Percentiles rank a stretch among this genome's conserved stretches.
Conservation (phyloP, 2,797 vertebrate species). For the Hozukius guyotensis region DNA sequence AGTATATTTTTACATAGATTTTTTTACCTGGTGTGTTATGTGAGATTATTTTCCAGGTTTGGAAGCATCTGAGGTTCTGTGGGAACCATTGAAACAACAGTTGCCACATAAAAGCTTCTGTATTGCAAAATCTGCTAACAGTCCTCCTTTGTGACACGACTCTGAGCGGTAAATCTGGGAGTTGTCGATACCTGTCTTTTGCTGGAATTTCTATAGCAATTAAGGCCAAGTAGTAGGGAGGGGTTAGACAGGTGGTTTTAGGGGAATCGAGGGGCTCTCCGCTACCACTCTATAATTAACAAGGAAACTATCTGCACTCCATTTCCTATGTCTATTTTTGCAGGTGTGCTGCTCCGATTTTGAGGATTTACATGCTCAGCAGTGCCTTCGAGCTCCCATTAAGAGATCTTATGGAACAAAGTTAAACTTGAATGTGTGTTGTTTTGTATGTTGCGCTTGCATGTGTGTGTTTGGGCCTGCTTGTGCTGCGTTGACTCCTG, state of each 20-base stretch:
- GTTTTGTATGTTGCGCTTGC: slow-evolving; percentile 33
- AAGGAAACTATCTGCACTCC: slow-evolving; percentile 79
- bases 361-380: slow-evolving; percentile 66
- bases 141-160: slow-evolving; percentile 54
- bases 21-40: background rate
- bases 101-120: slow-evolving; percentile 19
- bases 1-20: background rate
- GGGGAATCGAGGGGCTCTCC: slow-evolving; percentile 64
- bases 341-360: slow-evolving; percentile 81
- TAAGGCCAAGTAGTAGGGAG: slow-evolving; percentile 73
- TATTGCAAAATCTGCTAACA: slow-evolving; percentile 64
- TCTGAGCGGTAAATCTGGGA: slow-evolving; percentile 74
- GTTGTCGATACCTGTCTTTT: slow-evolving; percentile 79
- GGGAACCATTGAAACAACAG: slow-evolving; percentile 36
- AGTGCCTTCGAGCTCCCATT: slow-evolving; percentile 46
- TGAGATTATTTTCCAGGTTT: background rate
- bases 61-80: background rate
- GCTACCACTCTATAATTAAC: slow-evolving; percentile 82
- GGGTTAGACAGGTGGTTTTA: slow-evolving; percentile 80
- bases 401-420: slow-evolving; percentile 44
- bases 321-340: slow-evolving; percentile 85
- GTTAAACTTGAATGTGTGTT: slow-evolving; percentile 41
- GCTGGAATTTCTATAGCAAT: slow-evolving; percentile 80
- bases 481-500: slow-evolving; percentile 44
- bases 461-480: slow-evolving; percentile 60